A percentile compares a stretch with the other conserved stretches of the same genome.
phyloP scores from a whole-genome alignment of 2,113 vertebrate species.

The Hippocampus mohnikei region DNA sequence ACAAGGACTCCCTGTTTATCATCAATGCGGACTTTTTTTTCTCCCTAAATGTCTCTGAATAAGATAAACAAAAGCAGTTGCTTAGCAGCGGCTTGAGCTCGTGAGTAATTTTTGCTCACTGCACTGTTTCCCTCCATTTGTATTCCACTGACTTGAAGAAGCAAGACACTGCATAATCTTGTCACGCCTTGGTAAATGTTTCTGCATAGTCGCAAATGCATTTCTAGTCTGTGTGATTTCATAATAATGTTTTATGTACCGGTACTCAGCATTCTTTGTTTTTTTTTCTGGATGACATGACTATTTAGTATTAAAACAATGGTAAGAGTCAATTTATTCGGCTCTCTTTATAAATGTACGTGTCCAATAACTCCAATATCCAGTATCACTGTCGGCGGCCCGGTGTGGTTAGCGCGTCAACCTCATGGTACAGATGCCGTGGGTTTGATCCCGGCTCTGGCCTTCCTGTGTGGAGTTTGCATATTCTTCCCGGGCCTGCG shows the following conservation, averaged over 20 bases:
- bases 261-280: constrained; percentile 19
- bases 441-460: too few relatives aligned
- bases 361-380: neutral
- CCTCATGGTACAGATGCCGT: too few relatives aligned
- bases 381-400: neutral
- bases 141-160: neutral
- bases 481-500: too few relatives aligned
- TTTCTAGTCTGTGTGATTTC: constrained; percentile 5
- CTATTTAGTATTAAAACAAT: too few relatives aligned
- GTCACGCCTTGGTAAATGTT: neutral
- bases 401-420: too few relatives aligned
- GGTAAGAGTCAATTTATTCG: neutral
- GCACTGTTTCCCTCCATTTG: neutral
- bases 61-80: neutral
- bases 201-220: neutral
- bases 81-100: constrained; percentile 2
- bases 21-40: constrained; percentile 18
- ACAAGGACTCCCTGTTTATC: constrained; percentile 25
- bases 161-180: neutral
- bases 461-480: too few relatives aligned
- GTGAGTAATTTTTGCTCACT: neutral
- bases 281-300: constrained; percentile 24
- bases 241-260: constrained; percentile 45
- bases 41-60: constrained; percentile 11
- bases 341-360: neutral